These are phyloP conservation scores for Gila robusta DNA, from an alignment of 2,797 vertebrate genomes.

Conservation along the genomic window DNA sequence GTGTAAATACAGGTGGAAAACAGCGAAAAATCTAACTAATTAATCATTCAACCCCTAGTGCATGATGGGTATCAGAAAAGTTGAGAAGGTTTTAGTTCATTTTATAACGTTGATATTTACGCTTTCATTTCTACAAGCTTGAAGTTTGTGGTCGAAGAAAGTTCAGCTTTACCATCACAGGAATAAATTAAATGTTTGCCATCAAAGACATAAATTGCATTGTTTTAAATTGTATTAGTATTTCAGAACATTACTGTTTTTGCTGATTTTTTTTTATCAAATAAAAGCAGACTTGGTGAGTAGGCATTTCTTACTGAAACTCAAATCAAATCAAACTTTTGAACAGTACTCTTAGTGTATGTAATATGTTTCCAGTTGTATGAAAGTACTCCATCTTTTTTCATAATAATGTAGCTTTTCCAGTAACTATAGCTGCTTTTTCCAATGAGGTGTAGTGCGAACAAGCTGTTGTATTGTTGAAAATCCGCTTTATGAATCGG, in stretches of 20 bases:
- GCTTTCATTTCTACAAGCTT: too few relatives aligned
- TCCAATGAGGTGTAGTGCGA: neutral
- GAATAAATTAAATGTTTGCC: neutral
- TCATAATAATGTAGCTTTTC: neutral
- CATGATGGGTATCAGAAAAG: too few relatives aligned
- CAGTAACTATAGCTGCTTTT: neutral
- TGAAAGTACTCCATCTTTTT: neutral
- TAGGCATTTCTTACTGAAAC: neutral
- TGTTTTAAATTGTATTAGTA: neutral
- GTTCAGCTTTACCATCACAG: neutral
- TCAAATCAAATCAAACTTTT: neutral
- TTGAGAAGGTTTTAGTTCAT: too few relatives aligned
- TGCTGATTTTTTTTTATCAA: neutral
- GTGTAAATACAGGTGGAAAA: too few relatives aligned
- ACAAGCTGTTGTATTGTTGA: neutral
- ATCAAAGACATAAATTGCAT: neutral
- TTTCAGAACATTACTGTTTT: neutral
- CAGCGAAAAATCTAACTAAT: too few relatives aligned
- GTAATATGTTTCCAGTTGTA: neutral
- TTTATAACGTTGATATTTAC: too few relatives aligned
- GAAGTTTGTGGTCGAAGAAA: neutral
- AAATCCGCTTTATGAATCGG: neutral
- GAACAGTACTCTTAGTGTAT: neutral
- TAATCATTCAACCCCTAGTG: too few relatives aligned
- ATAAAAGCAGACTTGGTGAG: neutral